Conservation (phyloP, 1,140 invertebrate species). For the Hesperophylax magnus region DNA sequence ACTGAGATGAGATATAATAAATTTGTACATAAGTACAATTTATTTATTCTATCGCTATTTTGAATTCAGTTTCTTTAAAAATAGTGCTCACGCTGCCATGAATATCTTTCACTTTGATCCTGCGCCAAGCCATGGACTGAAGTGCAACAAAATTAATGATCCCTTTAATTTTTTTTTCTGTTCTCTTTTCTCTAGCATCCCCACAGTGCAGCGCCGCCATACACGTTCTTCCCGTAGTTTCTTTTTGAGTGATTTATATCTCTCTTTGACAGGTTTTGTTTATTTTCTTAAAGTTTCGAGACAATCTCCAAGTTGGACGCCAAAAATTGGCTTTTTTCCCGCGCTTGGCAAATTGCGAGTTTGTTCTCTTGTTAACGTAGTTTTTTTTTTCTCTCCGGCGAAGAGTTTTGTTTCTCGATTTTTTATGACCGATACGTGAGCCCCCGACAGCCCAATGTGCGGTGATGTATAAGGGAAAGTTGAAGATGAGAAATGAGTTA, state of each 20-base stretch:
- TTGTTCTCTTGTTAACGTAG: slow-evolving; percentile 9
- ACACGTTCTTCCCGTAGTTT: slow-evolving; percentile 11
- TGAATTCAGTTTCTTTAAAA: not conserved
- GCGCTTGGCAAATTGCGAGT: slow-evolving; percentile 40
- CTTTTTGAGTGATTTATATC: slow-evolving; percentile 48
- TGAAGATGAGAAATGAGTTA: slow-evolving; percentile 30
- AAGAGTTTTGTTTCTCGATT: slow-evolving; percentile 37
- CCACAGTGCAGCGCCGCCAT: not conserved
- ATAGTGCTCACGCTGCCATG: not conserved
- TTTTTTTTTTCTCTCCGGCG: not conserved
- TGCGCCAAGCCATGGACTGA: not conserved
- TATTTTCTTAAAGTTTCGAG: slow-evolving; percentile 45
- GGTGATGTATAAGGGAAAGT: slow-evolving; percentile 23
- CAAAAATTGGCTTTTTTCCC: slow-evolving; percentile 53
- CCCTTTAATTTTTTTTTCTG: not conserved
- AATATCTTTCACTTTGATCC: not conserved
- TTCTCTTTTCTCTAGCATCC: not conserved
- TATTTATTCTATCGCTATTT: not conserved
- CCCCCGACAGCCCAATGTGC: slow-evolving; percentile 3
- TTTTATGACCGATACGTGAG: slow-evolving; percentile 49
- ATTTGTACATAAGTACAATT: too few species aligned
- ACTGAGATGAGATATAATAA: too few species aligned
- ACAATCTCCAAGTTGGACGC: slow-evolving; percentile 54
- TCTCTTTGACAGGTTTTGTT: slow-evolving; percentile 54
- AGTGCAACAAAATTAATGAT: not conserved